Conservation (phyloP, 1,140 invertebrate species). For the Orchestia grillus region DNA sequence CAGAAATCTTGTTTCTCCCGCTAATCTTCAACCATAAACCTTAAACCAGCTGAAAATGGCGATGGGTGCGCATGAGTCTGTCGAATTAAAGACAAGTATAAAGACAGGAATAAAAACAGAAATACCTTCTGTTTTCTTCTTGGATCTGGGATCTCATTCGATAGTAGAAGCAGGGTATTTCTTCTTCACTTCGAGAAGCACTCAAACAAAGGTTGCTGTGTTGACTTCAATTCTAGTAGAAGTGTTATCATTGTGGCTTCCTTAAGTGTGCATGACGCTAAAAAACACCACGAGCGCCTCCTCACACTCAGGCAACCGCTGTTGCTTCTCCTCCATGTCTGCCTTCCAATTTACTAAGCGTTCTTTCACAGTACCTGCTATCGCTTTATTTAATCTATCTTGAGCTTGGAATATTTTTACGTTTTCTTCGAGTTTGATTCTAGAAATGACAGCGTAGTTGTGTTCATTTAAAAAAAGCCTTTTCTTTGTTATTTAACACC, state of each 20-base stretch:
- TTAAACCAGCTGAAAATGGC: neutral
- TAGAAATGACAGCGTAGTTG: neutral
- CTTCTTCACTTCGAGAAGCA: conserved; percentile 17
- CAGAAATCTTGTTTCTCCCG: neutral
- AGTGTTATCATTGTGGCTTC: conserved; percentile 13
- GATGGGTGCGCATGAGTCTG: neutral
- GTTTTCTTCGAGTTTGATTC: conserved; percentile 50
- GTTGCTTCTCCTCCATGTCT: conserved; percentile 7
- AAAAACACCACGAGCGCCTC: neutral
- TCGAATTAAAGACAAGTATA: neutral
- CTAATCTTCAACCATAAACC: neutral
- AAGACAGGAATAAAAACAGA: no score
- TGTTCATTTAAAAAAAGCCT: conserved; percentile 63
- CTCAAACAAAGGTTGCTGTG: conserved; percentile 33
- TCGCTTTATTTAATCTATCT: neutral
- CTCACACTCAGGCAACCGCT: neutral
- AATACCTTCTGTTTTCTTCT: neutral
- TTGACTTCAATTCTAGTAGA: neutral
- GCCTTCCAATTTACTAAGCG: neutral
- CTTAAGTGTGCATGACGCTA: conserved; percentile 37
- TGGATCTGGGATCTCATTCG: neutral
- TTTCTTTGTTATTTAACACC: conserved; percentile 58
- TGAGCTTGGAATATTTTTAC: conserved; percentile 62
- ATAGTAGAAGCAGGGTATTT: neutral
- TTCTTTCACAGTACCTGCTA: conserved; percentile 18